phyloP scores from a whole-genome alignment of 2,888 invertebrate species.

The Rambutsinella grinnellia region DNA sequence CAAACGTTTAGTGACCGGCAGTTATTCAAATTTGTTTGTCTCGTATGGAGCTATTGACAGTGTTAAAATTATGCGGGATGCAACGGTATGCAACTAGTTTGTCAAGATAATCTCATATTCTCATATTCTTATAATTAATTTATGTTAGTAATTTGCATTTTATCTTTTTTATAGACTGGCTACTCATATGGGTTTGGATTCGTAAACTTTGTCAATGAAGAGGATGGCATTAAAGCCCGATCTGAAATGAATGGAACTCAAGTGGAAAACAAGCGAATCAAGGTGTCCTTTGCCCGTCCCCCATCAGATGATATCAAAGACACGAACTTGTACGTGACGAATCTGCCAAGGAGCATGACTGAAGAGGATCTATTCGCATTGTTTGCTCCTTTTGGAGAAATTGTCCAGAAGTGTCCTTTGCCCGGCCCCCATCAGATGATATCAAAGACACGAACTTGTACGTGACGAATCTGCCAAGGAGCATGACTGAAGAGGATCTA shows the following conservation, averaged over 20 bases:
- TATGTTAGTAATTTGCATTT: constrained; percentile 1
- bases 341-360: constrained; percentile 76
- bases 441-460: constrained; percentile 96
- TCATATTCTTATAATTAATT: neutral
- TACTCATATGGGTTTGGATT: constrained; percentile 98
- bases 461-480: constrained; percentile 86
- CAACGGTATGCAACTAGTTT: constrained; percentile 79
- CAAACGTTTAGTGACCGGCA: constrained; percentile 94
- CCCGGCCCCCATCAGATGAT: constrained; percentile 90
- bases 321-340: constrained; percentile 93
- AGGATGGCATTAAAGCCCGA: constrained; percentile 89
- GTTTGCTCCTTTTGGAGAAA: constrained; percentile 89
- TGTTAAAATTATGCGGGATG: constrained; percentile 92
- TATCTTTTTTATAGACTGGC: constrained; percentile 78
- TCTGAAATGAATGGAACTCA: constrained; percentile 88
- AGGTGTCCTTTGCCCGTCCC: constrained; percentile 93
- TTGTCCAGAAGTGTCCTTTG: constrained; percentile 95
- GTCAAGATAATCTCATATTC: too few species aligned
- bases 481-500: constrained; percentile 78
- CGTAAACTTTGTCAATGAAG: constrained; percentile 88
- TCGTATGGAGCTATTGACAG: constrained; percentile 90
- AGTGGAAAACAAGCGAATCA: constrained; percentile 91
- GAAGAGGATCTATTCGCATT: constrained; percentile 86
- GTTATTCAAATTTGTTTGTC: constrained; percentile 87
- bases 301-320: constrained; percentile 93